A percentile compares a stretch with the other conserved stretches of the same genome.
phyloP scores from a whole-genome alignment of 2,797 vertebrate genomes.

The Anabas testudineus region DNA sequence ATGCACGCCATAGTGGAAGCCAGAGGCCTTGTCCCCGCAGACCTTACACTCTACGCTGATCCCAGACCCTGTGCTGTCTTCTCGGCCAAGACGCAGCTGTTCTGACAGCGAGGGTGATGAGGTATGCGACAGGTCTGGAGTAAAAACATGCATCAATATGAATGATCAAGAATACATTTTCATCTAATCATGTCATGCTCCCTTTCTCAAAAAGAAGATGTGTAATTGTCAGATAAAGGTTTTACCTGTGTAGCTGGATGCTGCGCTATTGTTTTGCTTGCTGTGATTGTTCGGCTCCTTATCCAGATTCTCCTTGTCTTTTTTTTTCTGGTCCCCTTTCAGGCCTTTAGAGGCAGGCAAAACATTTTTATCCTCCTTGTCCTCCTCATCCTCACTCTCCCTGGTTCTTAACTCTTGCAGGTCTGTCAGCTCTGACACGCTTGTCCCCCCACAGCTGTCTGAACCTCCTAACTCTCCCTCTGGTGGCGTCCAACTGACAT shows the following conservation, averaged over 20 bases:
- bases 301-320: slow-evolving; percentile 79
- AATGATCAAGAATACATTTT: not conserved
- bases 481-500: slow-evolving; percentile 65
- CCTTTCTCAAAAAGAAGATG: not conserved
- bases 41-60: slow-evolving; percentile 97
- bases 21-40: slow-evolving; percentile 97
- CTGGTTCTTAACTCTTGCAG: slow-evolving; percentile 71
- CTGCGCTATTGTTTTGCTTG: slow-evolving; percentile 78
- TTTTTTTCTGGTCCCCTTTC: slow-evolving; percentile 81
- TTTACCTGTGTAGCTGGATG: slow-evolving; percentile 90
- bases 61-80: slow-evolving; percentile 83
- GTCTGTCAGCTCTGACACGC: slow-evolving; percentile 69
- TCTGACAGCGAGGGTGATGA: slow-evolving; percentile 93
- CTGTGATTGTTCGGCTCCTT: slow-evolving; percentile 72
- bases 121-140: slow-evolving; percentile 89
- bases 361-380: slow-evolving; percentile 50
- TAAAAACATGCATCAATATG: not conserved
- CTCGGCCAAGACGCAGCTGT: slow-evolving; percentile 91
- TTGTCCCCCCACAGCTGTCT: slow-evolving; percentile 71
- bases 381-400: slow-evolving; percentile 70
- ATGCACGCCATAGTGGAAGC: slow-evolving; percentile 98
- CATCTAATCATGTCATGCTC: not conserved
- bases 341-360: slow-evolving; percentile 50
- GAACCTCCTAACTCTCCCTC: slow-evolving; percentile 76
- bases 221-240: not conserved